A percentile compares a stretch with the other conserved stretches of the same genome.
These are phyloP conservation scores for Cantharis lateralis DNA, from an alignment of 2,888 invertebrate genomes.

Conservation along the genomic window DNA sequence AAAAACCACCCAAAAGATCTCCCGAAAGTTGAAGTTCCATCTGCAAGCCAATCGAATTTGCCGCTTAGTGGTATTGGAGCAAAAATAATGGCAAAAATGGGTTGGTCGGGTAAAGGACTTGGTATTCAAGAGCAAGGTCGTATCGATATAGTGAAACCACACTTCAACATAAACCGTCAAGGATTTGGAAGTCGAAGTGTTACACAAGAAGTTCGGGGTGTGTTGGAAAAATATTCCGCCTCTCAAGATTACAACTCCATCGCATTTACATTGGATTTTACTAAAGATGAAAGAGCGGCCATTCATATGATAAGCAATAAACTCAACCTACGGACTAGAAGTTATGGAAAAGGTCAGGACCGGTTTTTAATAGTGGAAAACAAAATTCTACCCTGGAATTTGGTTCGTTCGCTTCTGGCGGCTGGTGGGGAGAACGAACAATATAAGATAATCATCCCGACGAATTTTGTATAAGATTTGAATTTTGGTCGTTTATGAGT, in stretches of 20 bases:
- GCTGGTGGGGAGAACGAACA: slow-evolving; percentile 23
- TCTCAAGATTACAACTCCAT: slow-evolving; percentile 15
- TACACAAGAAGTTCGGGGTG: slow-evolving; percentile 3
- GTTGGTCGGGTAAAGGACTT: slow-evolving; percentile 24
- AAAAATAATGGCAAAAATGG: slow-evolving; percentile 24
- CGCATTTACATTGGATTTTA: slow-evolving; percentile 19
- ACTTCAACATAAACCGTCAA: slow-evolving; percentile 16
- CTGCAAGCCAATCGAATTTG: not conserved
- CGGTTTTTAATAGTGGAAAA: slow-evolving; percentile 14
- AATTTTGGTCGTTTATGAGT: too few relatives aligned
- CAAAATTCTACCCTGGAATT: slow-evolving; percentile 15
- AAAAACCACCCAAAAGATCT: slow-evolving; percentile 10
- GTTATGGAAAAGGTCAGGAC: slow-evolving; percentile 10
- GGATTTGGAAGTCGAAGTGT: slow-evolving; percentile 18
- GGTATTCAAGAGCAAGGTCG: slow-evolving; percentile 18
- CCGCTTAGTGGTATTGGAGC: slow-evolving; percentile 12
- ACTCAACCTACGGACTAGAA: slow-evolving; percentile 11
- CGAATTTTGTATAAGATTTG: not conserved
- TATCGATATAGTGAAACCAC: slow-evolving; percentile 9
- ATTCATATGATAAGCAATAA: slow-evolving; percentile 23
- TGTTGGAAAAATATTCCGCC: slow-evolving; percentile 11
- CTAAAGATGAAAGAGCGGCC: slow-evolving; percentile 12
- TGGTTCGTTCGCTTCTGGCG: slow-evolving; percentile 11
- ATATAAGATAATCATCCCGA: slow-evolving; percentile 7
- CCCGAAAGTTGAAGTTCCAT: not conserved